Conservation (phyloP, 2,797 vertebrate species). For the Chelon labrosus region DNA sequence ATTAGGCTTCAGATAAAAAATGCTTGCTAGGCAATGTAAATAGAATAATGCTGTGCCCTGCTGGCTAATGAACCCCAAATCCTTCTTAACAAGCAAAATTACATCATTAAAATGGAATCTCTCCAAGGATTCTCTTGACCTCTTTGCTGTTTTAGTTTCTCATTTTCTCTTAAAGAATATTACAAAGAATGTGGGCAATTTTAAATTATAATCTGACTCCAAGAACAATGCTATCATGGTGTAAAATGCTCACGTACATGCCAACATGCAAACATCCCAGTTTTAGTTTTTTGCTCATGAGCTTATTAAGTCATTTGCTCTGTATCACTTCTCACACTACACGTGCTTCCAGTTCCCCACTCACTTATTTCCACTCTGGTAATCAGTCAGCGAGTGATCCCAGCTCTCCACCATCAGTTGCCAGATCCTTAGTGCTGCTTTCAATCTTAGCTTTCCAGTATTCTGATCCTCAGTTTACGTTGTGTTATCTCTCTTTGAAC, state of each 20-base stretch:
- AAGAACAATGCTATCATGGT: neutral
- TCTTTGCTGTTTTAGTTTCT: conserved; percentile 7
- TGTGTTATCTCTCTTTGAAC: too few species aligned
- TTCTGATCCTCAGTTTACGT: too few species aligned
- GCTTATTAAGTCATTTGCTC: too few species aligned
- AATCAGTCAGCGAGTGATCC: too few species aligned
- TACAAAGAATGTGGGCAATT: neutral
- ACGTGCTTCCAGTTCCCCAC: too few species aligned
- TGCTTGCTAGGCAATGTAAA: conserved; percentile 30
- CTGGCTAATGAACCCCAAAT: conserved; percentile 40
- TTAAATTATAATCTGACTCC: neutral
- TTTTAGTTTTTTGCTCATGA: too few species aligned
- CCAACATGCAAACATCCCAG: neutral
- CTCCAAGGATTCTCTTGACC: conserved; percentile 1
- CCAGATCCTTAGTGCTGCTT: too few species aligned
- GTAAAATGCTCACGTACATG: neutral
- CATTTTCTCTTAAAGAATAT: neutral
- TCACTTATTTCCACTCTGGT: too few species aligned
- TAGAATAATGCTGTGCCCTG: conserved; percentile 20
- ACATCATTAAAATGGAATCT: conserved; percentile 37
- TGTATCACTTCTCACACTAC: too few species aligned
- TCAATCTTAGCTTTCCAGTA: too few species aligned
- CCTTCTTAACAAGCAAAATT: conserved; percentile 16
- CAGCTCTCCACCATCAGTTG: too few species aligned
- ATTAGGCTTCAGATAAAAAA: conserved; percentile 36